Percentiles rank a stretch among this genome's conserved stretches.
Evolutionary conservation across 2,888 invertebrate species (phyloP).

Genomic region (Drosophila vallismaia): DNA sequence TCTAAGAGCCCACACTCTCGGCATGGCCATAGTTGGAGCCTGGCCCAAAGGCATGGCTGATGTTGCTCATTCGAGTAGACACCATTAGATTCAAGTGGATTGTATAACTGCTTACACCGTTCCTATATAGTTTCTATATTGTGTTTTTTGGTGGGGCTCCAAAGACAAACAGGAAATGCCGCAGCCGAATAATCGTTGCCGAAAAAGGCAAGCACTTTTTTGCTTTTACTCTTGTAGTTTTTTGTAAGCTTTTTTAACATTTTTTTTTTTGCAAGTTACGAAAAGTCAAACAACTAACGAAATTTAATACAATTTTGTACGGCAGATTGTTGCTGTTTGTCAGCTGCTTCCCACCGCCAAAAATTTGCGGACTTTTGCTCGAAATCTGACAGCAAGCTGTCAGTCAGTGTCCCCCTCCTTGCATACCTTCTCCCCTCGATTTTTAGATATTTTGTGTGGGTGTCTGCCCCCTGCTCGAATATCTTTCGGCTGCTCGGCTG

Average conservation of each 20-base stretch:
- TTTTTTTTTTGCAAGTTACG: constrained; percentile 55
- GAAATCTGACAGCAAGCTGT: constrained; percentile 73
- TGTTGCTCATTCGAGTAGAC: constrained; percentile 22
- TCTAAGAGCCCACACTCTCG: constrained; percentile 35
- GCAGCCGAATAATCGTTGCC: constrained; percentile 59
- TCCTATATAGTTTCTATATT: constrained; percentile 19
- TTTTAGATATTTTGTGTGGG: constrained; percentile 21
- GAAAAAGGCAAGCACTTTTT: constrained; percentile 66
- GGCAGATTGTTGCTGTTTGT: constrained; percentile 33
- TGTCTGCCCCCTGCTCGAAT: constrained; percentile 30
- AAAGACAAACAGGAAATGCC: constrained; percentile 50
- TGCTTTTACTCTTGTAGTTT: constrained; percentile 54
- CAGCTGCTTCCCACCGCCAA: constrained; percentile 45
- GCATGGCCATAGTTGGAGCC: constrained; percentile 28
- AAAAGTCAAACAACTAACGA: constrained; percentile 74
- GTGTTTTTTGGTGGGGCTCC: constrained; percentile 23
- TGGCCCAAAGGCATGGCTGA: constrained; percentile 20
- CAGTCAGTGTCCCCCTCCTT: constrained; percentile 55
- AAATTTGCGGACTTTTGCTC: constrained; percentile 55
- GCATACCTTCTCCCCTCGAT: constrained; percentile 23
- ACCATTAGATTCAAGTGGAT: constrained; percentile 59
- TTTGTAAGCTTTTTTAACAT: constrained; percentile 14
- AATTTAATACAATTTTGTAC: constrained; percentile 73
- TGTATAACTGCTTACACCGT: constrained; percentile 44
- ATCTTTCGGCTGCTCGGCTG: constrained; percentile 25